Base-by-base conservation (phyloP, 2,888 invertebrate genomes). In the Myopa testacea region DNA sequence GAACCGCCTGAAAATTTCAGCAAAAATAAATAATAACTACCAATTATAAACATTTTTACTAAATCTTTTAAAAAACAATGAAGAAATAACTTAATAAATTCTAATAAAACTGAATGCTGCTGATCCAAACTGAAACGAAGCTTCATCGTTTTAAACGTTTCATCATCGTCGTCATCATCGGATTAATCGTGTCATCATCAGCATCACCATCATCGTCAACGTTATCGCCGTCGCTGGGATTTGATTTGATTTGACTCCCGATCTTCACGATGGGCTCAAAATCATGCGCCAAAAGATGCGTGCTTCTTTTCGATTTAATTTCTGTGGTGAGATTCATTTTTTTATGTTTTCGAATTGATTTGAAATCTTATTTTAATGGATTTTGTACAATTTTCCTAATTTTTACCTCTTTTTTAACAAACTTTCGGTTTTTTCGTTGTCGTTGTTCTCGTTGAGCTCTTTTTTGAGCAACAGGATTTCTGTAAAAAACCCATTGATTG, bases 281-380 rank as follows among this genome's bases (percentile, higher is more conserved):
- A 50, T 82, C 86, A 77, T 77, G 82, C 45, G 77, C 84, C 45
- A 87, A 87, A 78, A 81, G 82, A 60, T 82, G 84, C 72, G 82
- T 84, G 62, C 84, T 84, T 79, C 78, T 81, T 62, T 81, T 87
- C 60, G 83, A 87, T 78, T 76, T 86, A 78, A 26, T 87, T 14
- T 86, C 86, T 76, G 78, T 83, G 78, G 87, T 87, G 82, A 87
- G 87, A 84, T 69, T 26, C 38, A 37, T 45, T 55, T 55, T n/a
- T 55, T 5, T 55, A n/a, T 55, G 4, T 55, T 55, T 8, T 16
- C 10, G 3, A 55, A 55, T 55, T 55, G n/a, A 8, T 55, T 55
- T n/a, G n/a, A 16, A 55, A 55, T 7, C 10, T 55, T 6, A 40
- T 45, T 45, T 45, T 8, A 55, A 14, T 55, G 12, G 12, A 10